phyloP scores from a whole-genome alignment of 2,888 invertebrate genomes.

The Parelbella ahira region DNA sequence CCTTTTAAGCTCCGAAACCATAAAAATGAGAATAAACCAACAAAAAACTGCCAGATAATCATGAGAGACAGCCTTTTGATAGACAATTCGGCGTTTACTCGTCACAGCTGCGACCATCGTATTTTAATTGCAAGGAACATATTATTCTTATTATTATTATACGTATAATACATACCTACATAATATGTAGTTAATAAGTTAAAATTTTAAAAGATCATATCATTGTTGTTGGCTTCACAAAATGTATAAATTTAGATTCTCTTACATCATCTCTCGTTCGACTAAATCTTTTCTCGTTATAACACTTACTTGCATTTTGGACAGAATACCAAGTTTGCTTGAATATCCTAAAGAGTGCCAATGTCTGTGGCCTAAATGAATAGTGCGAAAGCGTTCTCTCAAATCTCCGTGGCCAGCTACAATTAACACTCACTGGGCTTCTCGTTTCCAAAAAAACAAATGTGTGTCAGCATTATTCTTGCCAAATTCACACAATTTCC shows the following conservation, averaged over 20 bases:
- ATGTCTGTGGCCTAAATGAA: conserved; percentile 43
- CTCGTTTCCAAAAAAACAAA: conserved; percentile 40
- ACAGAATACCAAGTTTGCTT: conserved; percentile 3
- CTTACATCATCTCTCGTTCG: too few relatives aligned
- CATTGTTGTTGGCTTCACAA: too few relatives aligned
- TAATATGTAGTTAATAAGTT: too few relatives aligned
- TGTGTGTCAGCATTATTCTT: conserved; percentile 45
- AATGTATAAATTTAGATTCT: too few relatives aligned
- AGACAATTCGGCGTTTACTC: too few relatives aligned
- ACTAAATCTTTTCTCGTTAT: too few relatives aligned
- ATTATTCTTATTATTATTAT: too few relatives aligned
- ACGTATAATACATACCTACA: too few relatives aligned
- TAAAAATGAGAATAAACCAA: conserved; percentile 11
- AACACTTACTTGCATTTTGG: conserved; percentile 3
- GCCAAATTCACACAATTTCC: conserved; percentile 40
- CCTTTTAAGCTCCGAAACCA: conserved; percentile 8
- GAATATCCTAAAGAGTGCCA: conserved; percentile 29
- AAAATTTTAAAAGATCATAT: too few relatives aligned
- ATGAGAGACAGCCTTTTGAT: too few relatives aligned
- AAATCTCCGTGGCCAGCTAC: conserved; percentile 37
- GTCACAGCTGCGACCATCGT: too few relatives aligned
- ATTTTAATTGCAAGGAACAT: too few relatives aligned
- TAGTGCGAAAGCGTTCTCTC: conserved; percentile 37
- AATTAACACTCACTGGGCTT: conserved; percentile 45
- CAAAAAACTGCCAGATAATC: neutral